Conservation (phyloP, 2,888 invertebrate species). For the Pyrocoelia pectoralis region DNA sequence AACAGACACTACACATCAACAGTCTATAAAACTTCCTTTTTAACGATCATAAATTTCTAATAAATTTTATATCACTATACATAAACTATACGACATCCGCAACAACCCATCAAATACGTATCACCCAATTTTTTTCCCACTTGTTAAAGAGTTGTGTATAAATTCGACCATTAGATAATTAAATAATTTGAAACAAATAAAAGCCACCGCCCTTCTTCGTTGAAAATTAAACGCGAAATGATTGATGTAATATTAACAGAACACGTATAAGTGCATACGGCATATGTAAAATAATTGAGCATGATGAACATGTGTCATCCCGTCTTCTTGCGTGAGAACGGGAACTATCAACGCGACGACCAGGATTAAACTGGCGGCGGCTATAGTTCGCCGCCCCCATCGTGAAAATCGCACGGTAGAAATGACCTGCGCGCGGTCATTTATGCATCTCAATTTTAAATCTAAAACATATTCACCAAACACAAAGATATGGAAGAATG, state of each 20-base stretch:
- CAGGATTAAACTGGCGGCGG: slow-evolving; percentile 37
- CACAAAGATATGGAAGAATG: slow-evolving; percentile 25
- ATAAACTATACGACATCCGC: not conserved
- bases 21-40: slow-evolving; percentile 13
- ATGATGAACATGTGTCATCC: slow-evolving; percentile 51
- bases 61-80: not conserved
- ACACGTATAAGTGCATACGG: slow-evolving; percentile 31
- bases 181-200: not conserved
- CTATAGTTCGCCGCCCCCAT: slow-evolving; percentile 44
- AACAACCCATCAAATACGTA: not conserved
- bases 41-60: slow-evolving; percentile 1
- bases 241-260: slow-evolving; percentile 25
- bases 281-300: slow-evolving; percentile 46
- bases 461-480: slow-evolving; percentile 23
- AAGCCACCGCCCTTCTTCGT: slow-evolving; percentile 6
- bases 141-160: not conserved
- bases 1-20: slow-evolving; percentile 7
- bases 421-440: slow-evolving; percentile 45
- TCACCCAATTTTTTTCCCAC: not conserved
- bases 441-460: slow-evolving; percentile 28
- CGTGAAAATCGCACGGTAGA: slow-evolving; percentile 28
- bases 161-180: not conserved
- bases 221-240: slow-evolving; percentile 6
- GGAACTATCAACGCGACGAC: slow-evolving; percentile 34
- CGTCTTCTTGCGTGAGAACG: slow-evolving; percentile 31